Base-by-base conservation (phyloP, 2,888 invertebrate genomes). In the Sesia bembeciformis region DNA sequence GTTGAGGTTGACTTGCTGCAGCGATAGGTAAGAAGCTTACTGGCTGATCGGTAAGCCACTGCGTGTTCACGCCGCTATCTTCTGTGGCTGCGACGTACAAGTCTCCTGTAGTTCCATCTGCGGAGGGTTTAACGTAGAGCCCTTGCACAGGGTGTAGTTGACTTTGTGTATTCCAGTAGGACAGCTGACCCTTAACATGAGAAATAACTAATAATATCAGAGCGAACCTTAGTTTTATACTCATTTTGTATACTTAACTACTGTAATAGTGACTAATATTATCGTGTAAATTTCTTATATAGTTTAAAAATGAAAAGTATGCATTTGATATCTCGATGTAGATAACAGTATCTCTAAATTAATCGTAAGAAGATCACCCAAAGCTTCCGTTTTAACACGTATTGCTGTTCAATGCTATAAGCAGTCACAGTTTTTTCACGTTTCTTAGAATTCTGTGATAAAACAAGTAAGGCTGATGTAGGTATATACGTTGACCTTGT, bases 11-110 rank as follows among this genome's bases (percentile, higher is more conserved):
- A 49, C 69, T 58, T 7, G 72, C 55, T 4, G 75, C 60, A 49
- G 69, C 58, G 3, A 68, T 60, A 5, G 79, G 70, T 40, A 88
- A 60, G 61, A 84, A 81, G 66, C 77, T 86, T 40, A 88, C 61
- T 0, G 86, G 80, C 39, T 84, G 78, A 53, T 88, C 88, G 0
- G 81, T 81, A 3, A 85, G 68, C 87, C 88, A 89, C 57, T 86
- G 83, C 0, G 84, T 67, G 23, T 23, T 23, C 1, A 74, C 68
- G 38, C 84, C 87, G 49, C 62, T 79, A 49, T 88, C 84, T 66
- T 89, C 89, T 4, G 87, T 70, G 1, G 89, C 89, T 4, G 89
- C 88, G 1, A 89, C 87, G 66, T 82, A 88, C 5, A 89, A 69
- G 59, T 89, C 89, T 39, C 89, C 89, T 0, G 86, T 85, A 4